Percentiles rank a stretch among this genome's conserved stretches.
Evolutionary conservation across 2,797 vertebrate genomes (phyloP).

Genomic region (Anabacerthia variegaticeps): DNA sequence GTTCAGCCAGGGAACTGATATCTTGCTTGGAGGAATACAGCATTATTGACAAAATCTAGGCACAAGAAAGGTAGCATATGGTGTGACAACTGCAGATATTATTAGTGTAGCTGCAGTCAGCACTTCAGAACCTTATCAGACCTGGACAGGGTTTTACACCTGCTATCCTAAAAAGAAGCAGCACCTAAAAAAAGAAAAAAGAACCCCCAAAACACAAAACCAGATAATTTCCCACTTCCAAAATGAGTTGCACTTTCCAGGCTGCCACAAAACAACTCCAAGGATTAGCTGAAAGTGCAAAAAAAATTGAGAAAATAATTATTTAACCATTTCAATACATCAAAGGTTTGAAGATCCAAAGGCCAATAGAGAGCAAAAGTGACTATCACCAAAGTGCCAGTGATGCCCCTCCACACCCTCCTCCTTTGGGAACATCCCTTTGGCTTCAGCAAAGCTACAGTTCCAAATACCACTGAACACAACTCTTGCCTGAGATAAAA

Average conservation of each 20-base stretch:
- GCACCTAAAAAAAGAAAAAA: not conserved
- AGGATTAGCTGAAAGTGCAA: not conserved
- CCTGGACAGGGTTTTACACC: not conserved
- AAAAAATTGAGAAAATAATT: not conserved
- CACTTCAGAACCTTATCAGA: not conserved
- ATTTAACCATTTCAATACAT: not conserved
- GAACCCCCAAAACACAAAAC: not conserved
- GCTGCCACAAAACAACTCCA: not conserved
- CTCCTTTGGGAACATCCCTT: not conserved
- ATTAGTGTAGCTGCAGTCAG: not conserved
- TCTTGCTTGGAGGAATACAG: conserved; percentile 97
- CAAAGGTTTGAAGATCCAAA: not conserved
- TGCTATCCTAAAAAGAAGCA: not conserved
- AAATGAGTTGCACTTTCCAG: not conserved
- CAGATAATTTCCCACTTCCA: not conserved
- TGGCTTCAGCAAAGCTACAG: not conserved
- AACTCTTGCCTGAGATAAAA: not conserved
- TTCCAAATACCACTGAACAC: not conserved
- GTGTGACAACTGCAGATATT: conserved; percentile 6
- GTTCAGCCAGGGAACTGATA: conserved; percentile 85
- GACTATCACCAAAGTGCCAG: not conserved
- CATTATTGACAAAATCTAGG: conserved; percentile 93
- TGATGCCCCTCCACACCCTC: not conserved
- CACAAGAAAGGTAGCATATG: not conserved
- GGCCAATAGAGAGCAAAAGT: not conserved